phyloP scores from a whole-genome alignment of 2,797 vertebrate genomes.

The Alfaro cultratus region DNA sequence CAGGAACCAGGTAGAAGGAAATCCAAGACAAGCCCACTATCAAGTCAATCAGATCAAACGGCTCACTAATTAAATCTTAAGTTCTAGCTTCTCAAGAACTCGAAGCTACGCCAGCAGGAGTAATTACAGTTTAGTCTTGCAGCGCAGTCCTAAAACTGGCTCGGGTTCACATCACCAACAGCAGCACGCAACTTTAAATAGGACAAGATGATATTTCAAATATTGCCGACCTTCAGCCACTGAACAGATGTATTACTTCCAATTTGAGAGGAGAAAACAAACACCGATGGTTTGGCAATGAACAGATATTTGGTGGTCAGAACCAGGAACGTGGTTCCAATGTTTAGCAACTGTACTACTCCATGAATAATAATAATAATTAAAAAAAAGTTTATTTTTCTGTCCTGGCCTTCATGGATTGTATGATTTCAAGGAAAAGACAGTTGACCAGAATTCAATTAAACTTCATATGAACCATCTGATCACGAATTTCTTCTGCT shows the following conservation, averaged over 20 bases:
- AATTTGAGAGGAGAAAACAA: not conserved
- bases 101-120: not conserved
- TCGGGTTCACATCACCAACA: not conserved
- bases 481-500: not conserved
- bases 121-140: not conserved
- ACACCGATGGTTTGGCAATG: not conserved
- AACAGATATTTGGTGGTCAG: not conserved
- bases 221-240: not conserved
- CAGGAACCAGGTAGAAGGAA: conserved; percentile 1
- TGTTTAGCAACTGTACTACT: not conserved
- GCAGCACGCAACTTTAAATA: not conserved
- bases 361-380: not conserved
- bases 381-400: not conserved
- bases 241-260: not conserved
- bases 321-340: not conserved
- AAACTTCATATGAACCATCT: not conserved
- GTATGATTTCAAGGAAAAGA: not conserved
- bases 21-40: not conserved
- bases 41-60: not conserved
- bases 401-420: not conserved
- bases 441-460: not conserved
- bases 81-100: not conserved
- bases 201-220: not conserved
- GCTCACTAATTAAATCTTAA: conserved; percentile 7
- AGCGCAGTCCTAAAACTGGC: not conserved